These are phyloP conservation scores for Microctonus aethiopoides DNA, from an alignment of 2,888 invertebrate species.

Conservation along the genomic window DNA sequence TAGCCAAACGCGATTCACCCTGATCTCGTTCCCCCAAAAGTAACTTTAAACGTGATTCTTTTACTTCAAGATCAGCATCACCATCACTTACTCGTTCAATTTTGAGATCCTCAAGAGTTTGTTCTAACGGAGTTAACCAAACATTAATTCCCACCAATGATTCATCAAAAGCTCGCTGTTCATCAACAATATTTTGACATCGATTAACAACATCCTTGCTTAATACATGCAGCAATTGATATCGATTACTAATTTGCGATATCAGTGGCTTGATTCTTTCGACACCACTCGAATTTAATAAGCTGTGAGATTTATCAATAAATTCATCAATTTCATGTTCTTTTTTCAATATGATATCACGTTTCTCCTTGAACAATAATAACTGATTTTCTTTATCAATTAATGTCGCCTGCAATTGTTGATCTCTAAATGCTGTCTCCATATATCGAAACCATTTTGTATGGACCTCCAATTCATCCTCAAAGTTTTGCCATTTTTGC, in stretches of 20 bases:
- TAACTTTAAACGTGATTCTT: constrained; percentile 77
- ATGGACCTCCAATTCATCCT: constrained; percentile 81
- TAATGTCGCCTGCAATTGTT: constrained; percentile 82
- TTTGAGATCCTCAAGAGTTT: constrained; percentile 74
- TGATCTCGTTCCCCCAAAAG: constrained; percentile 84
- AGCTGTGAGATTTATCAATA: constrained; percentile 87
- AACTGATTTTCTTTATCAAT: constrained; percentile 84
- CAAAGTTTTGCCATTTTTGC: constrained; percentile 89
- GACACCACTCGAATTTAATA: constrained; percentile 85
- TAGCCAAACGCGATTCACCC: constrained; percentile 82
- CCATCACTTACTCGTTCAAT: constrained; percentile 71
- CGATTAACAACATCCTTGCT: constrained; percentile 89
- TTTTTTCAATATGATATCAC: constrained; percentile 81
- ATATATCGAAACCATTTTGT: constrained; percentile 88
- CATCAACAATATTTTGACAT: constrained; percentile 85
- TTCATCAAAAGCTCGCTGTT: constrained; percentile 83
- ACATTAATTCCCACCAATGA: constrained; percentile 79
- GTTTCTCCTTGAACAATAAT: constrained; percentile 77
- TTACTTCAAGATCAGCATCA: constrained; percentile 73
- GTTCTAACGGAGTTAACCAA: constrained; percentile 84
- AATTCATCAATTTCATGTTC: constrained; percentile 90
- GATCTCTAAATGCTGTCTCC: constrained; percentile 88
- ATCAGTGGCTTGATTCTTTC: constrained; percentile 88
- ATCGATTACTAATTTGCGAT: constrained; percentile 89
- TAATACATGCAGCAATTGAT: constrained; percentile 81